phyloP scores from a whole-genome alignment of 2,888 invertebrate species.

The Hydroisotoma schaefferi region DNA sequence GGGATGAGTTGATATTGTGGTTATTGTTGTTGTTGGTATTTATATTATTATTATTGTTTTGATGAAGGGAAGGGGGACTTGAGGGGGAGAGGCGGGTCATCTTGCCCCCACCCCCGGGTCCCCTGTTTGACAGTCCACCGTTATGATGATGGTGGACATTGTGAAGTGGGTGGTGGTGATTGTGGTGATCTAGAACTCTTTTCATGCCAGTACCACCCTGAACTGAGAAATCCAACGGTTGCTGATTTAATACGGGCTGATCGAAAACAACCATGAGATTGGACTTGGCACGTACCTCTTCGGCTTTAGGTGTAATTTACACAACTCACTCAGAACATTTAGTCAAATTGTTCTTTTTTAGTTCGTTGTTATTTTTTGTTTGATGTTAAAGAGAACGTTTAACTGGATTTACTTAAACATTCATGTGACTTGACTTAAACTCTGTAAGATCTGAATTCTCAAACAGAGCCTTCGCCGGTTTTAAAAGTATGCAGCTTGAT shows the following conservation, averaged over 20 bases:
- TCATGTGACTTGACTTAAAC: no score
- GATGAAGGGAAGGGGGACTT: slow-evolving; percentile 5
- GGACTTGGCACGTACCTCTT: background rate
- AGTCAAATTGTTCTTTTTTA: no score
- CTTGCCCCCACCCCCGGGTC: slow-evolving; percentile 39
- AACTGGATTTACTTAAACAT: no score
- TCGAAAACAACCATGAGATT: slow-evolving; percentile 48
- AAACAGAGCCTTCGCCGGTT: no score
- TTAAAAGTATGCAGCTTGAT: no score
- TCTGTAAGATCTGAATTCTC: no score
- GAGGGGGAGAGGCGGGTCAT: slow-evolving; percentile 38
- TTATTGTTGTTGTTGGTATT: slow-evolving; percentile 17
- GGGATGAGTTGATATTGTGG: slow-evolving; percentile 20
- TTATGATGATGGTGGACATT: slow-evolving; percentile 30
- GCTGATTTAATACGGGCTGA: slow-evolving; percentile 35
- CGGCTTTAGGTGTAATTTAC: no score
- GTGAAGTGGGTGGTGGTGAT: slow-evolving; percentile 40
- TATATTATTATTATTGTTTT: slow-evolving; percentile 17
- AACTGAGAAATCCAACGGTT: slow-evolving; percentile 45
- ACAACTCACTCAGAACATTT: no score
- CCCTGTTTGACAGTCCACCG: slow-evolving; percentile 1
- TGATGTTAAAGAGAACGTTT: no score
- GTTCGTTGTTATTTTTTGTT: no score
- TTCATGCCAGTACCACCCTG: slow-evolving; percentile 42
- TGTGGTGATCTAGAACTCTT: slow-evolving; percentile 47